Evolutionary conservation across 2,888 invertebrate species (phyloP).

Genomic region (Cryptosula pallasiana): DNA sequence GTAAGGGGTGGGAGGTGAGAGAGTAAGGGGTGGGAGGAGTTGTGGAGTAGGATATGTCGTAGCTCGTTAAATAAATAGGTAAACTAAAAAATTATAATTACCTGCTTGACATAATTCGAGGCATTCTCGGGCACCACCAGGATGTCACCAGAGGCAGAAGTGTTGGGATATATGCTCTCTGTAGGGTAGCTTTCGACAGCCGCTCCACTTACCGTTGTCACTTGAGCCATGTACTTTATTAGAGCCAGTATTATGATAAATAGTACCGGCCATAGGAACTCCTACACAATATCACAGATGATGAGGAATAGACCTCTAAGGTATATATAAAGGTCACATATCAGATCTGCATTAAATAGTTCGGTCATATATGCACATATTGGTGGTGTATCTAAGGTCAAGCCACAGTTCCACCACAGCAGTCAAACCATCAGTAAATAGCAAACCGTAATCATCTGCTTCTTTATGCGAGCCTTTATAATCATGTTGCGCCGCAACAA

Average conservation of each 20-base stretch:
- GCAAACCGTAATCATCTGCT: constrained; percentile 71
- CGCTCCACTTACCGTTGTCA: constrained; percentile 31
- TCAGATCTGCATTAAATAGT: too few species aligned
- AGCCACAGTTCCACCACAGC: too few species aligned
- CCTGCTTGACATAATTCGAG: neutral
- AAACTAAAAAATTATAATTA: neutral
- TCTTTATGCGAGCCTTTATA: constrained; percentile 71
- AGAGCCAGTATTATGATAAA: constrained; percentile 70
- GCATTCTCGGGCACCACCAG: neutral
- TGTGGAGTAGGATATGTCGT: too few species aligned
- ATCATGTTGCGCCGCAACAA: constrained; percentile 71
- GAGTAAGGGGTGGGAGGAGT: too few species aligned
- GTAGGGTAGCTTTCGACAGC: constrained; percentile 31
- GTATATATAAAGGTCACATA: too few species aligned
- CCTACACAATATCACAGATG: too few species aligned
- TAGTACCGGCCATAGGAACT: constrained; percentile 71
- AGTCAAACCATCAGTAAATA: too few species aligned
- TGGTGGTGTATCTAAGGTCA: too few species aligned
- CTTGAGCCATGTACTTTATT: constrained; percentile 46
- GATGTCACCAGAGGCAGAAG: neutral
- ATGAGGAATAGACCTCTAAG: too few species aligned
- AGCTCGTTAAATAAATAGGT: too few species aligned
- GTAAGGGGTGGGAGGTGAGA: too few species aligned
- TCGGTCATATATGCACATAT: too few species aligned
- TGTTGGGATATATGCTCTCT: constrained; percentile 14